Base-by-base conservation (phyloP, 1,140 invertebrate genomes). In the Thaumatotibia leucotreta region DNA sequence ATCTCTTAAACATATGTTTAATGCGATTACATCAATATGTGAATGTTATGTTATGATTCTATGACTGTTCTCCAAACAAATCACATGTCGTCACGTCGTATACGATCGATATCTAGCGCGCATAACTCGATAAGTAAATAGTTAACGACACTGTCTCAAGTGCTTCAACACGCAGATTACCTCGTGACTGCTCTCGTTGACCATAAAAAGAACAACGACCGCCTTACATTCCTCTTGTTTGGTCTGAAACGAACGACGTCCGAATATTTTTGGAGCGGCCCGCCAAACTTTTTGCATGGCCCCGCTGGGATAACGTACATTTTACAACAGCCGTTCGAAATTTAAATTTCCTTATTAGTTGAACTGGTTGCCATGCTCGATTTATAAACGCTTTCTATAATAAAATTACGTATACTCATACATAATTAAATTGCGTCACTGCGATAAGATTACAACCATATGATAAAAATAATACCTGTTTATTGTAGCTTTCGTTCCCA, bases 161-260 rank as follows among this genome's bases (percentile, higher is more conserved):
- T 35, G n/a, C 32, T 39, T 20, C 4, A 29, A 58, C 10, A n/a
- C 52, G n/a, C 52, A 17, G 52, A 24, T 58, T 27, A 24, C 50
- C 22, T 29, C 52, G 52, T 58, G 24, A 27, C 52, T 72, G 79
- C 72, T 75, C 76, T 76, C 66, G 73, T 79, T 80, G 49, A 27
- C 82, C 78, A 78, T 82, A 84, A 72, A 75, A 72, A 77, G 74
- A 73, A 63, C 63, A 72, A 66, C 68, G 66, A 74, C 66, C 63
- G 73, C 68, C 68, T 77, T 69, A 67, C 69, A 20, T 45, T 45
- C 49, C 39, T 77, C 80, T 67, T 82, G 70, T 83, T 77, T 80
- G 79, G 79, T 52, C 54, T 70, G 32, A 72, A 69, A 73, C 69
- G 65, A 67, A 64, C 73, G 66, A n/a, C n/a, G n/a, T n/a, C n/a